phyloP scores from a whole-genome alignment of 2,113 vertebrate species.

The Lepisosteus oculatus region DNA sequence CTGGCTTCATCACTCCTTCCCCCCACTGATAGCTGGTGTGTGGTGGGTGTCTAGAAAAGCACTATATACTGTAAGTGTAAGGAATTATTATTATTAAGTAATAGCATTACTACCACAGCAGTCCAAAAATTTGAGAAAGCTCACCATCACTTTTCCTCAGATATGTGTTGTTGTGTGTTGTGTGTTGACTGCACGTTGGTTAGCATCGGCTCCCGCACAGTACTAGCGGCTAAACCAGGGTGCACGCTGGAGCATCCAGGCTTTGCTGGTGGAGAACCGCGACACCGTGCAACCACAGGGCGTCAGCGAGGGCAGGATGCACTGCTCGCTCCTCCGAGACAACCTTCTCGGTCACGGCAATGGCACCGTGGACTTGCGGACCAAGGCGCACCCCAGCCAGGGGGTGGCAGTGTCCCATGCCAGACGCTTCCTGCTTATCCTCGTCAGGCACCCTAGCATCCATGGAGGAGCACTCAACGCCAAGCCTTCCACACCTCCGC shows the following conservation, averaged over 20 bases:
- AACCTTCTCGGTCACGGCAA: background rate
- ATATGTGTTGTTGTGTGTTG: no score
- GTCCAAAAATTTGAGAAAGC: no score
- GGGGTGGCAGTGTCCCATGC: constrained; percentile 2
- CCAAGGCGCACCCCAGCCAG: constrained; percentile 11
- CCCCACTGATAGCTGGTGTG: no score
- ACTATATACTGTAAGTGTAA: no score
- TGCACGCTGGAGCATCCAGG: background rate
- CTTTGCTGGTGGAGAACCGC: background rate
- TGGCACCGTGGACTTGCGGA: constrained; percentile 9
- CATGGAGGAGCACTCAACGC: background rate
- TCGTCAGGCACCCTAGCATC: background rate
- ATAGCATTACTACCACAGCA: no score
- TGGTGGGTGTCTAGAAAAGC: no score
- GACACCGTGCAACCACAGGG: background rate
- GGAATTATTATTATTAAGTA: no score
- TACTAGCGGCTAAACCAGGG: background rate
- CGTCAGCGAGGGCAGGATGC: background rate
- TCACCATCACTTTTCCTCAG: no score
- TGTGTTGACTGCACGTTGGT: background rate
- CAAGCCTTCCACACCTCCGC: constrained; percentile 1
- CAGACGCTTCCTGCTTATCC: constrained; percentile 6
- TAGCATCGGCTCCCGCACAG: background rate
- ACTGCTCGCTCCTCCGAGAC: background rate
- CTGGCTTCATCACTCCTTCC: no score